A percentile compares a stretch with the other conserved stretches of the same genome.
Evolutionary conservation across 2,113 vertebrate species (phyloP).

Genomic region (Oceanodroma tethys): DNA sequence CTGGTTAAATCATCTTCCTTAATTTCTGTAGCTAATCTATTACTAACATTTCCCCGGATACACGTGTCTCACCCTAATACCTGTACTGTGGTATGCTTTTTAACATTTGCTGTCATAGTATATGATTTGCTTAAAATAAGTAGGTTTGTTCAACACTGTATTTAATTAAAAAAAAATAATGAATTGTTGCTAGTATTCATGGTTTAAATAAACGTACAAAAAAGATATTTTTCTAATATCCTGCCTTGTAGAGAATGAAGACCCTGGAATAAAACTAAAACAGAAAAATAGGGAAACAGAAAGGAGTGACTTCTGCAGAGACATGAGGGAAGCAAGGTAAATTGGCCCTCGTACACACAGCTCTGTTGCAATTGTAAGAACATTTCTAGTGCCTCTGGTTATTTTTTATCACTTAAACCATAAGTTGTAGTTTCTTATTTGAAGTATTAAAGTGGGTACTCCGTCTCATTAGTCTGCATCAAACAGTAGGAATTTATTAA

Average conservation of each 20-base stretch:
- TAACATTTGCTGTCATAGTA: background rate
- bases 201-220: background rate
- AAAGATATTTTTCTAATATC: background rate
- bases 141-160: background rate
- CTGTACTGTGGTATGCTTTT: background rate
- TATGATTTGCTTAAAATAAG: background rate
- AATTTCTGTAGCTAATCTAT: background rate
- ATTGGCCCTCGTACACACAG: rapidly evolving
- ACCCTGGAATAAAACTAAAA: background rate
- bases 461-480: background rate
- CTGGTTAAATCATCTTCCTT: background rate
- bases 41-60: background rate
- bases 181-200: background rate
- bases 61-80: background rate
- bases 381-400: background rate
- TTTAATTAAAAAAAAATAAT: background rate
- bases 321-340: background rate
- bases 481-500: background rate
- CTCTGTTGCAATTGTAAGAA: background rate
- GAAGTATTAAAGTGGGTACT: background rate
- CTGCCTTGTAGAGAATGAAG: background rate
- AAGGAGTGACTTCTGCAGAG: background rate
- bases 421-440: background rate
- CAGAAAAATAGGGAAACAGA: background rate
- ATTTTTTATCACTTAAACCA: background rate